Conservation (phyloP, 1,140 invertebrate genomes). For the Vollenhovia emeryi region DNA sequence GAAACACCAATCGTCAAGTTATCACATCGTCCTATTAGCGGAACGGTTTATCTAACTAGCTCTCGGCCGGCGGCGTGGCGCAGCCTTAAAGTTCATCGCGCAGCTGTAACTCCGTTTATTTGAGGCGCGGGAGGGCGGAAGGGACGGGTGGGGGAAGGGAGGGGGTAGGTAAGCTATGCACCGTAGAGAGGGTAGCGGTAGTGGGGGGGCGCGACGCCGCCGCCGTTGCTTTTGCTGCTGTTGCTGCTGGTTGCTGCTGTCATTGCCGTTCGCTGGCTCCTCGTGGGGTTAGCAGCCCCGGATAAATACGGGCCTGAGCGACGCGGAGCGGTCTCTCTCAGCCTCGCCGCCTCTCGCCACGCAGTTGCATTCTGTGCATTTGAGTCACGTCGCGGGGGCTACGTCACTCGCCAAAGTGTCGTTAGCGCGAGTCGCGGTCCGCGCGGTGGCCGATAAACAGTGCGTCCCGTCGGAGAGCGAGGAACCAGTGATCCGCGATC, state of each 20-base stretch:
- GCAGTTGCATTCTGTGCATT: background rate
- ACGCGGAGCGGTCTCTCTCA: background rate
- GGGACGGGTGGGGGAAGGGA: no score
- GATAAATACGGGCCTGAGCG: constrained; percentile 5
- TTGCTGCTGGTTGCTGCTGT: background rate
- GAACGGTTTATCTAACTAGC: no score
- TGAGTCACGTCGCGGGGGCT: background rate
- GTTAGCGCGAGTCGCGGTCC: no score
- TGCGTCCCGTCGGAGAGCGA: no score
- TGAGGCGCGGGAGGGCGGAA: no score
- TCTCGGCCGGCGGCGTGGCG: no score
- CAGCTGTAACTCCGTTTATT: background rate
- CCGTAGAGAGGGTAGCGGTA: background rate
- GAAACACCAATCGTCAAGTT: background rate
- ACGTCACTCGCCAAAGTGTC: background rate
- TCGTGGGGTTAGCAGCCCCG: constrained; percentile 20
- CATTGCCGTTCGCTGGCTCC: background rate
- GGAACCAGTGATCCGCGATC: no score
- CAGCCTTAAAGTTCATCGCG: constrained; percentile 8
- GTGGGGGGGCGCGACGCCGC: background rate
- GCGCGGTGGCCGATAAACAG: no score
- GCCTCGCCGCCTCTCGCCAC: background rate
- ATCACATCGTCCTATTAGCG: background rate
- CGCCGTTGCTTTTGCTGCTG: background rate
- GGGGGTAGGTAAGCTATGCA: background rate